Percentiles rank a stretch among this genome's conserved stretches.
Conservation (phyloP, 2,113 vertebrate species). For the Nothocercus julius region DNA sequence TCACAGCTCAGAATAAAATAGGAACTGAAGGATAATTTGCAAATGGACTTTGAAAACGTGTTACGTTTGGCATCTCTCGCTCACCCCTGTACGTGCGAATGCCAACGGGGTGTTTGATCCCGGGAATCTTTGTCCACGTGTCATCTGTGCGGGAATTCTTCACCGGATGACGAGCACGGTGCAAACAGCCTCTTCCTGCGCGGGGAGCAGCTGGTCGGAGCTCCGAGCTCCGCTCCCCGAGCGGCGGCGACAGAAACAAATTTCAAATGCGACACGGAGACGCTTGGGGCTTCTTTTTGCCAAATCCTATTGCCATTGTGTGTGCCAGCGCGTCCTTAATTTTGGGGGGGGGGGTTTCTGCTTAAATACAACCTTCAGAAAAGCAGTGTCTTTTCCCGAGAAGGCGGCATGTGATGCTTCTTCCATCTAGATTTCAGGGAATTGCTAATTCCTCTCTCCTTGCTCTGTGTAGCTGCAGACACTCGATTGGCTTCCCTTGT, state of each 20-base stretch:
- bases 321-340: fast-evolving
- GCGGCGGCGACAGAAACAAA: fast-evolving
- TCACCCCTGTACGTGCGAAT: not conserved
- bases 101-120: not conserved
- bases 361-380: fast-evolving
- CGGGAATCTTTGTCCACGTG: not conserved
- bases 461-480: not conserved
- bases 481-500: not conserved
- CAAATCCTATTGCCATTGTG: fast-evolving
- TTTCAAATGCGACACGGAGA: fast-evolving
- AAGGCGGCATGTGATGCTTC: no score
- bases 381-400: not conserved
- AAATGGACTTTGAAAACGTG: fast-evolving
- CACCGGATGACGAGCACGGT: fast-evolving
- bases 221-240: no score
- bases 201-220: no score
- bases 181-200: no score
- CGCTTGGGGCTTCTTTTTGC: fast-evolving
- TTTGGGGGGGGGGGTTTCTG: not conserved
- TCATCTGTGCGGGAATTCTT: fast-evolving
- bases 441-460: not conserved
- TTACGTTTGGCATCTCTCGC: fast-evolving
- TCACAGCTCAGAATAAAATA: fast-evolving
- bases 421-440: not conserved
- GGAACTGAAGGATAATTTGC: not conserved